Evolutionary conservation across 2,888 invertebrate genomes (phyloP).

Genomic region (Chalcosyrphus nemorum): DNA sequence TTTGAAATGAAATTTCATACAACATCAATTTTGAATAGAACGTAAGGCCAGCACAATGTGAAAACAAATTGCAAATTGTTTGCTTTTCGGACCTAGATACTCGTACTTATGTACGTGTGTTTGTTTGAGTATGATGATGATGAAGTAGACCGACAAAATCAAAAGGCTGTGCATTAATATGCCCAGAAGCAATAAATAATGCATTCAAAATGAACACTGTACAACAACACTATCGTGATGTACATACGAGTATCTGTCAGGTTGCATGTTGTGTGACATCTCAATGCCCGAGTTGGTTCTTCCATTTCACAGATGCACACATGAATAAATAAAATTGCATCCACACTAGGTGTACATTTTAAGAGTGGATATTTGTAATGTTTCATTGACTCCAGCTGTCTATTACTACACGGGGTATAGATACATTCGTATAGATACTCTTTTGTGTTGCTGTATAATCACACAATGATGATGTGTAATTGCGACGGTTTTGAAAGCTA

Average conservation of each 20-base stretch:
- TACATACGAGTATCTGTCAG: slow-evolving; percentile 46
- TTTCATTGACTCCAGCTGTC: slow-evolving; percentile 2
- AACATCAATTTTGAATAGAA: too few relatives aligned
- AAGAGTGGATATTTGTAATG: neutral
- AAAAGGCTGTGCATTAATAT: slow-evolving; percentile 6
- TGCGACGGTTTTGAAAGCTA: slow-evolving; percentile 9
- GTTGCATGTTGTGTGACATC: slow-evolving; percentile 43
- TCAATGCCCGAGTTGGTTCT: slow-evolving; percentile 25
- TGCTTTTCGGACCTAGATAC: neutral
- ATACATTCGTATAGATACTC: neutral
- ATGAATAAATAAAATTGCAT: slow-evolving; percentile 25
- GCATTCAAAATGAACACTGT: slow-evolving; percentile 25
- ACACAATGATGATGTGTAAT: slow-evolving; percentile 13
- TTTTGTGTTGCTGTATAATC: neutral
- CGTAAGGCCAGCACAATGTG: neutral
- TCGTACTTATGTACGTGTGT: too few relatives aligned
- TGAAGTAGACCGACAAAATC: slow-evolving; percentile 26
- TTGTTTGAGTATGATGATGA: slow-evolving; percentile 22
- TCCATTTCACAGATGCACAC: slow-evolving; percentile 24
- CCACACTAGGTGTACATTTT: neutral
- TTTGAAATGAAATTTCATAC: too few relatives aligned
- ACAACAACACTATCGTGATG: too few relatives aligned
- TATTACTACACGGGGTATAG: neutral
- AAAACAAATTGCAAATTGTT: neutral
- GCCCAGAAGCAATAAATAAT: slow-evolving; percentile 34